These are phyloP conservation scores for Andricus quercusramuli DNA, from an alignment of 2,888 invertebrate genomes.

Conservation along the genomic window DNA sequence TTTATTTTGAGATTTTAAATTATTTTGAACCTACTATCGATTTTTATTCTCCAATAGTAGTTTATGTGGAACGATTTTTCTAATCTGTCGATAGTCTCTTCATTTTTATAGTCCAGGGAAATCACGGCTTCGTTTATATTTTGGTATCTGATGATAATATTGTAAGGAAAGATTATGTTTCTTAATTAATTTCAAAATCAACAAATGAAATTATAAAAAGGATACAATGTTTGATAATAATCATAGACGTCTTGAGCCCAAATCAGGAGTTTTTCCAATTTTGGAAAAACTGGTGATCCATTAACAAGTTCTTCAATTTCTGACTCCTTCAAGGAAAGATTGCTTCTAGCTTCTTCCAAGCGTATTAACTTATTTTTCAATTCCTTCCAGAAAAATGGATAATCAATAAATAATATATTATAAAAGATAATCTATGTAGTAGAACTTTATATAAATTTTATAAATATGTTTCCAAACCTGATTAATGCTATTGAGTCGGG, in stretches of 20 bases:
- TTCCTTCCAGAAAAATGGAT: constrained; percentile 56
- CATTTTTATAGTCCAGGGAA: constrained; percentile 63
- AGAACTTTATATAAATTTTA: neutral
- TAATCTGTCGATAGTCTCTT: constrained; percentile 61
- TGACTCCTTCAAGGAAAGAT: constrained; percentile 59
- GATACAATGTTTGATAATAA: constrained; percentile 67
- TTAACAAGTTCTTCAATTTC: constrained; percentile 62
- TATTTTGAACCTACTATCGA: neutral
- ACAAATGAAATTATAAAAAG: constrained; percentile 47
- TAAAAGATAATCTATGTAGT: neutral
- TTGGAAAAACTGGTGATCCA: constrained; percentile 67
- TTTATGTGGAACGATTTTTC: constrained; percentile 54
- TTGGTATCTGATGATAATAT: constrained; percentile 48
- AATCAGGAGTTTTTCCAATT: constrained; percentile 66
- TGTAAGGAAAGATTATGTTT: neutral
- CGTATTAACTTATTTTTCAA: constrained; percentile 63
- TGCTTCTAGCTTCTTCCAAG: constrained; percentile 63
- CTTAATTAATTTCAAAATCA: neutral
- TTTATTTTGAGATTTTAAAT: neutral
- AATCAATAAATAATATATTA: neutral
- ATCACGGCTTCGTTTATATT: constrained; percentile 56
- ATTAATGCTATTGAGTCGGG: constrained; percentile 5
- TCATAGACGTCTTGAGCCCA: constrained; percentile 65
- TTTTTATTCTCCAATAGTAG: constrained; percentile 7
- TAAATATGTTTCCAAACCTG: neutral